Conservation (phyloP, 2,113 vertebrate species). For the Oreochromis tanganicae region DNA sequence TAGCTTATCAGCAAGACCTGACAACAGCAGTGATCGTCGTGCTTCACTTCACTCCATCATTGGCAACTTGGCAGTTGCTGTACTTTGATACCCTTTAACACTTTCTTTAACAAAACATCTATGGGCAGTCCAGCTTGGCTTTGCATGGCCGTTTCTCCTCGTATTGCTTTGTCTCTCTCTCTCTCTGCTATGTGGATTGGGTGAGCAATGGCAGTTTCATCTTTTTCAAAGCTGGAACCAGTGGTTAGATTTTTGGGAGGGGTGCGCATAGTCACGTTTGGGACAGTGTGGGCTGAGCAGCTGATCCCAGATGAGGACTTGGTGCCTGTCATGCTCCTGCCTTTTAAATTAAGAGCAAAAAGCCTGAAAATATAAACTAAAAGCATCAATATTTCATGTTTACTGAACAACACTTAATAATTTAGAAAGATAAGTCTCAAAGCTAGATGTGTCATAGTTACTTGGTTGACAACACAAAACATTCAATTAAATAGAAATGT, state of each 20-base stretch:
- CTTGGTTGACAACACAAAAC: background rate
- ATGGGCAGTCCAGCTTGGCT: background rate
- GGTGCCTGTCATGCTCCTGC: background rate
- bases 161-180: background rate
- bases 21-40: background rate
- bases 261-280: background rate
- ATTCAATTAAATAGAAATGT: background rate
- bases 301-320: background rate
- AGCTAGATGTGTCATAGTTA: background rate
- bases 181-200: background rate
- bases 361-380: background rate
- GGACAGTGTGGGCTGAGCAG: background rate
- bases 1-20: background rate
- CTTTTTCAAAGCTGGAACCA: background rate
- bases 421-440: background rate
- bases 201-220: background rate
- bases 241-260: background rate
- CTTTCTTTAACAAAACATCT: background rate
- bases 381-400: background rate
- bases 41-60: background rate
- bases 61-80: background rate
- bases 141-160: background rate
- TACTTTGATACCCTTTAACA: background rate
- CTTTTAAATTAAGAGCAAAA: background rate
- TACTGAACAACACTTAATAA: background rate